Evolutionary conservation across 2,888 invertebrate species (phyloP), one percentile per base, ranked within the genome.

Genomic region (Nymphalis urticae): DNA sequence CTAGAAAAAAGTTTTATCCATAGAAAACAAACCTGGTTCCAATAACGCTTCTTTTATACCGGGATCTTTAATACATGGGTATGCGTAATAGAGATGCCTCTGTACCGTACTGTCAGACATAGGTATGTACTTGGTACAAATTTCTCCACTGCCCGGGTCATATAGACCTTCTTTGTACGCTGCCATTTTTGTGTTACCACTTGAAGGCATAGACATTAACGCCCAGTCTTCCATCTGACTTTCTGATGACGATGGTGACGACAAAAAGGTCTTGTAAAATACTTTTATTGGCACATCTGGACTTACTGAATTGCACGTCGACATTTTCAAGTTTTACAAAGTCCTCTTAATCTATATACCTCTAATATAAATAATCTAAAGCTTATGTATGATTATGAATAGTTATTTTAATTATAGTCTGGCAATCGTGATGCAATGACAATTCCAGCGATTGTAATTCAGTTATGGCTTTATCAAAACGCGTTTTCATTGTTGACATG

Each of bases 101-200:
- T 78, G 61, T 2, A 85, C 77, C 4, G 79, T 78, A 60, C 86
- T 87, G 24, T 77, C 78, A 4, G 87, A 88, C 68, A 82, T 65
- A 0, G 80, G 36, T 8, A 85, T 76, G 64, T 85, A 86, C 54
- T 83, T 80, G 0, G 79, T 70, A 58, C 88, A 87, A 58, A 86
- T 75, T 42, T 86, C 85, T 0, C 82, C 84, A 64, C 81, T 83
- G 0, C 85, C 85, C 4, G 85, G 83, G 4, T 79, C 76, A 48
- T 81, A 87, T 0, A 82, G 64, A 0, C 80, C 83, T 58, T 79
- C 24, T 36, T 76, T 76, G 51, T 72, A 79, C 1, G 42, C 17
- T 19, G 36, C 19, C 64, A 75, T 69, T 68, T 85, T 85, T 3
- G 73, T 69, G 56, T 73, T 76, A 3, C 74, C 75, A 19, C 75